A percentile compares a stretch with the other conserved stretches of the same genome.
Evolutionary conservation across 2,797 vertebrate genomes (phyloP).

Genomic region (Muraenolepis orangiensis): DNA sequence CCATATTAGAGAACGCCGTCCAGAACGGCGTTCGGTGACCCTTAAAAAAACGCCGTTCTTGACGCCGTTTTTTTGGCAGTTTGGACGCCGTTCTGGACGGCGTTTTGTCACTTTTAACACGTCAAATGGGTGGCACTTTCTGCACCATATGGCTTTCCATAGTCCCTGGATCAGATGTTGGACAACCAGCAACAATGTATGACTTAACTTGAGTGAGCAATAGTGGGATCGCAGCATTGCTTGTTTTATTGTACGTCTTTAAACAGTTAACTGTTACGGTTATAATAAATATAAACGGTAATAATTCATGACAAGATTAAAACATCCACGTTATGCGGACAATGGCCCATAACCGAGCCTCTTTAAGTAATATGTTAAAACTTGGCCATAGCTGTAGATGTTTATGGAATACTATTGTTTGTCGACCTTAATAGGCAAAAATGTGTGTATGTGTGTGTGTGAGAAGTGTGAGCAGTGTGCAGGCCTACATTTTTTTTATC

Average conservation of each 20-base stretch:
- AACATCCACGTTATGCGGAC: not conserved
- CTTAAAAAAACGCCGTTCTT: too few species aligned
- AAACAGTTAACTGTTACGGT: too few species aligned
- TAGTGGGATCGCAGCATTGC: not conserved
- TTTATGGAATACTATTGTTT: not conserved
- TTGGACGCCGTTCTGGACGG: too few species aligned
- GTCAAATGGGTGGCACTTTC: too few species aligned
- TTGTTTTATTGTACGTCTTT: too few species aligned
- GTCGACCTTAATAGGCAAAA: not conserved
- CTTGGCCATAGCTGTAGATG: slow-evolving; percentile 42
- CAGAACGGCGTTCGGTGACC: too few species aligned
- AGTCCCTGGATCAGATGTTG: slow-evolving; percentile 48
- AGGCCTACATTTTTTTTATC: not conserved
- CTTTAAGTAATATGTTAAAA: slow-evolving; percentile 49
- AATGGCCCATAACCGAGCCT: slow-evolving; percentile 11
- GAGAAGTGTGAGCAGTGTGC: not conserved
- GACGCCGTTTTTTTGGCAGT: too few species aligned
- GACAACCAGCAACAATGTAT: slow-evolving; percentile 30
- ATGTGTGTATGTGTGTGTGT: too few species aligned
- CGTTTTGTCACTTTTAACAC: too few species aligned
- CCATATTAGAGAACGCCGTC: too few species aligned
- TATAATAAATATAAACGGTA: not conserved
- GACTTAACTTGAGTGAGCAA: not conserved
- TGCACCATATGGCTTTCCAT: too few species aligned
- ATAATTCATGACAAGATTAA: not conserved